Base-by-base conservation (phyloP, 2,113 vertebrate genomes). In the Lota lota region DNA sequence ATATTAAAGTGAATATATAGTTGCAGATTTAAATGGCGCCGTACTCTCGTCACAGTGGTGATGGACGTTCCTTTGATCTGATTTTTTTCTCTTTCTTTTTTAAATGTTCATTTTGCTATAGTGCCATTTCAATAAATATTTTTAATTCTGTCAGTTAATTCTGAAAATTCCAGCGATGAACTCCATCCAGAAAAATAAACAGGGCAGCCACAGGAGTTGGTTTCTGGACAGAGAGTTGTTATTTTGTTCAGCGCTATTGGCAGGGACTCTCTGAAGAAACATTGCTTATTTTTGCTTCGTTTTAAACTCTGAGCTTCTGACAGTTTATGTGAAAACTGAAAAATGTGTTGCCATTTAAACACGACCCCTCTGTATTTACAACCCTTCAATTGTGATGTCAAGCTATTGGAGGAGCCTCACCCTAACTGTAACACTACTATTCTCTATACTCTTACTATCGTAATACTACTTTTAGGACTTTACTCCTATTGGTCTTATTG, bases 171-270 rank as follows among this genome's bases (percentile, higher is more conserved):
- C 88, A 84, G 85, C 85, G 83, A 90, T 88, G 88, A 84, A 86
- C 81, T 85, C 85, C 81, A 83, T 91, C 80, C 80, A 86, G 88
- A 88, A 88, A 92, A 93, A 93, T 92, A 93, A 92, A 93, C 91
- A 79, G 72, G 76, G 78, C 79, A 22, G 77, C 85, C 81, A 70
- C 83, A 84, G 83, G 86, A 85, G 82, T 88, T 85, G 76, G 87
- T 36, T 14, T 47, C 83, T 77, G 75, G 78, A 86, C 72, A 71
- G 60, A 73, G 82, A 85, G 76, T 80, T 88, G 86, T 87, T 91
- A 89, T 91, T 92, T 87, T 87, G 73, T 83, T 87, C 86, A 51
- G 76, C 64, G 67, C 76, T 73, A 74, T 81, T 91, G 86, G 89
- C 87, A 90, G 87, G 28, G 74, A 78, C 76, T 78, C 84, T 72